These are phyloP conservation scores for Charaxes varanes DNA, from an alignment of 1,140 invertebrate species.

Conservation along the genomic window DNA sequence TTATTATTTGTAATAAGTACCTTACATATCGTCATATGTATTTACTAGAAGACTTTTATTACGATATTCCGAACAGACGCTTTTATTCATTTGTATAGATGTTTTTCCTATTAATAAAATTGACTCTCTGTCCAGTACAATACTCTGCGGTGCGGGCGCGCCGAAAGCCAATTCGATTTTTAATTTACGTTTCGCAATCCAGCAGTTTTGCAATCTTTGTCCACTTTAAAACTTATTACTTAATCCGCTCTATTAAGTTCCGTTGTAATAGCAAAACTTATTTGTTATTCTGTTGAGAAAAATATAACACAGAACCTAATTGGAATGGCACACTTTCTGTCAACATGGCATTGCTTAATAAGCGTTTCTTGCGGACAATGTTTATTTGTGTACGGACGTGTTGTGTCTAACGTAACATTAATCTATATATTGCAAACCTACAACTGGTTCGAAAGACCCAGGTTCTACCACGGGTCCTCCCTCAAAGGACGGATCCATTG, in stretches of 20 bases:
- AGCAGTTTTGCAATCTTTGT: conserved; percentile 35
- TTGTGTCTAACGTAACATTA: background rate
- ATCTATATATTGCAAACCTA: background rate
- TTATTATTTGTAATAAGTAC: too few relatives aligned
- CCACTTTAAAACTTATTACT: conserved; percentile 45
- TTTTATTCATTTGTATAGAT: too few relatives aligned
- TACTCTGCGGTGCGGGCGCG: conserved; percentile 3
- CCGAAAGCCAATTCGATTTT: conserved; percentile 42
- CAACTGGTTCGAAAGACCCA: too few relatives aligned
- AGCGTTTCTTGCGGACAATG: conserved; percentile 5
- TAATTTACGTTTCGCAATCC: conserved; percentile 48
- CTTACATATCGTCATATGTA: too few relatives aligned
- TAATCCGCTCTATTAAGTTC: conserved; percentile 50
- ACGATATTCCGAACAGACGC: too few relatives aligned
- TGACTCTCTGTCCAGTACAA: background rate
- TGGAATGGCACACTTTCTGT: conserved; percentile 28
- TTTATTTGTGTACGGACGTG: background rate
- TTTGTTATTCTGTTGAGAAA: conserved; percentile 26
- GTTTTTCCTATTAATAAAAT: too few relatives aligned
- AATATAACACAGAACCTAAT: conserved; percentile 25
- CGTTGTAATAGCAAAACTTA: conserved; percentile 33
- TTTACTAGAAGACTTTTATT: too few relatives aligned
- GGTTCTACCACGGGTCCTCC: too few relatives aligned
- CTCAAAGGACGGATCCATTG: too few relatives aligned
- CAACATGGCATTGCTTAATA: conserved; percentile 20